phyloP scores from a whole-genome alignment of 2,888 invertebrate species.

The Halictus quadricinctus region DNA sequence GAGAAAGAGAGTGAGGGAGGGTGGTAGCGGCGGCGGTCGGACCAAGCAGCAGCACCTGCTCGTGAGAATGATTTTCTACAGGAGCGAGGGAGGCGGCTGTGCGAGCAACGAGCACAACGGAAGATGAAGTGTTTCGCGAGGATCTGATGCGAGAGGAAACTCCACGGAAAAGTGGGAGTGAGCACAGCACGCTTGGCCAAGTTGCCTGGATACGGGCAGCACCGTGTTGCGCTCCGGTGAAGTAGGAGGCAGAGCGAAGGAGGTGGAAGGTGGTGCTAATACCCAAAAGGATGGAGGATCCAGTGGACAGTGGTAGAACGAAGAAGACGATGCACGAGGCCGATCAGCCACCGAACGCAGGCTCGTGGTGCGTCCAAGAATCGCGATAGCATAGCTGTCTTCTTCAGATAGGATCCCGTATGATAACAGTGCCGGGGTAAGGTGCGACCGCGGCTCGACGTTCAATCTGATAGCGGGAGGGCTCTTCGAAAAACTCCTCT shows the following conservation, averaged over 20 bases:
- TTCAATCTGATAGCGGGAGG: neutral
- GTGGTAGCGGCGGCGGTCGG: neutral
- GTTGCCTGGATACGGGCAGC: constrained; percentile 70
- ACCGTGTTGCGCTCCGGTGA: constrained; percentile 71
- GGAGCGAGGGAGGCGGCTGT: constrained; percentile 12
- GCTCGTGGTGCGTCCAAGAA: constrained; percentile 56
- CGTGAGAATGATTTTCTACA: constrained; percentile 36
- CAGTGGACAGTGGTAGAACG: constrained; percentile 62
- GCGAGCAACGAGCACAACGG: constrained; percentile 25
- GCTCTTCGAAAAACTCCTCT: neutral
- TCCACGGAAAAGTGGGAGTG: constrained; percentile 55
- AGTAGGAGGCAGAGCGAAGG: constrained; percentile 64
- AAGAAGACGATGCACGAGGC: constrained; percentile 64
- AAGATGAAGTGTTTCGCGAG: constrained; percentile 29
- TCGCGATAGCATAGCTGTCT: constrained; percentile 59
- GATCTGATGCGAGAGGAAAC: constrained; percentile 41
- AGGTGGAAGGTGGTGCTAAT: constrained; percentile 63
- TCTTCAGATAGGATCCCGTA: constrained; percentile 9
- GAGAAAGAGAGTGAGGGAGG: neutral
- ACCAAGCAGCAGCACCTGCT: constrained; percentile 5
- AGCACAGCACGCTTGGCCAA: constrained; percentile 64
- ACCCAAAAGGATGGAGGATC: constrained; percentile 62
- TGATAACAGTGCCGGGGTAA: constrained; percentile 20
- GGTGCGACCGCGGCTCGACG: constrained; percentile 8
- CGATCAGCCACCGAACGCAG: constrained; percentile 54